phyloP scores from a whole-genome alignment of 2,888 invertebrate species.

The Platycheirus rosarum region DNA sequence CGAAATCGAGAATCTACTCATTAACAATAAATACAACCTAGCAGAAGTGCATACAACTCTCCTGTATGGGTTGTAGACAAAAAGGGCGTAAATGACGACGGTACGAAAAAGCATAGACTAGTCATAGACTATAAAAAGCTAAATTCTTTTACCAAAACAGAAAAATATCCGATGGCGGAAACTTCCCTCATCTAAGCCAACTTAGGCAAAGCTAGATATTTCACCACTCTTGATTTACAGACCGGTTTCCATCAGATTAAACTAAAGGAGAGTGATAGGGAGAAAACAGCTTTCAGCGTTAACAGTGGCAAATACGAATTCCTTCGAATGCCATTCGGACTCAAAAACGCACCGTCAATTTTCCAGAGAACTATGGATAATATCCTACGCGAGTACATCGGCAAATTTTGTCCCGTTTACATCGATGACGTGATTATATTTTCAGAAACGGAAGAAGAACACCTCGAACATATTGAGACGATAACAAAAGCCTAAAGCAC shows the following conservation, averaged over 20 bases:
- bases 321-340: slow-evolving; percentile 21
- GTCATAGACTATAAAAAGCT: slow-evolving; percentile 12
- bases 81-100: neutral
- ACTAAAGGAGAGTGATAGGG: slow-evolving; percentile 4
- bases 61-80: slow-evolving; percentile 15
- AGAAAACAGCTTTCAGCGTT: slow-evolving; percentile 6
- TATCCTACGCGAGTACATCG: slow-evolving; percentile 34
- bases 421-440: slow-evolving; percentile 30
- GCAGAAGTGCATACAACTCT: slow-evolving; percentile 15
- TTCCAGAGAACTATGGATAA: slow-evolving; percentile 42
- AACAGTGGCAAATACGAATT: slow-evolving; percentile 31
- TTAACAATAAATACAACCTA: slow-evolving; percentile 4
- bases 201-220: neutral
- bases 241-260: slow-evolving; percentile 6
- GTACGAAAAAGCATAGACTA: slow-evolving; percentile 1
- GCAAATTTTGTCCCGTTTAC: slow-evolving; percentile 30
- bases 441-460: slow-evolving; percentile 16
- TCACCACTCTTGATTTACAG: neutral
- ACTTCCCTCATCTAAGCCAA: too few species aligned
- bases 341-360: slow-evolving; percentile 25
- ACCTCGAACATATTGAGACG: slow-evolving; percentile 1
- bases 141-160: slow-evolving; percentile 6
- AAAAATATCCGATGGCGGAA: neutral
- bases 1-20: slow-evolving; percentile 6
- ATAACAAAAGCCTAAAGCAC: slow-evolving; percentile 8